Evolutionary conservation across 1,140 invertebrate genomes (phyloP), one percentile per base, ranked within the genome.

Genomic region (Pogonognathellus flavescens): DNA sequence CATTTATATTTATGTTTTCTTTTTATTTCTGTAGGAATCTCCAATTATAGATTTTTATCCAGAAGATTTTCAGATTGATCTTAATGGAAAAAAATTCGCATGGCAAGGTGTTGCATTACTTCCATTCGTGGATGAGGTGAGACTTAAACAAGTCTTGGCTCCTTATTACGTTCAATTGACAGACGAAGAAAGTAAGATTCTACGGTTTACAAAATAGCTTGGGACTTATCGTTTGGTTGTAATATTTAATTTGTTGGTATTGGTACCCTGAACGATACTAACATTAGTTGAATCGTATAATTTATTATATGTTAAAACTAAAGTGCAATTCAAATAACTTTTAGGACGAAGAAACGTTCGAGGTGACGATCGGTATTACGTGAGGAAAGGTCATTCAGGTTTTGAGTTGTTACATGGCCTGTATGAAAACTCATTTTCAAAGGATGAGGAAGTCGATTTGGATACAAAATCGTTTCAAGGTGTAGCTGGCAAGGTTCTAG

Each of bases 21-120:
- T 31, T 49, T 41, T 90, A 88, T 88, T 84, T 89, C 91, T 91
- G 18, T 89, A 96, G 95, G 94, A 95, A 88, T 99, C 98, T 0
- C 91, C 96, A 0, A 99, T 99, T 66, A 99, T 99, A 88, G 99
- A 99, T 91, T 99, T 99, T 92, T 99, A 99, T 92, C 99, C 99
- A 0, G 95, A 94, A 90, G 97, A 99, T 90, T 99, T 99, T 91
- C 98, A 98, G 92, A 98, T 99, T 86, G 99, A 99, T 92, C 91
- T 99, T 72, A 99, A 99, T 92, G 99, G 99, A 18, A 99, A 99
- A 91, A 99, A 99, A 91, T 99, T 96, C 92, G 98, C 98, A 80
- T 99, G 98, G 98, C 98, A 99, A 92, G 98, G 98, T 84, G 98
- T 99, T 11, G 98, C 98, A 7, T 90, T 99, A 11, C 91, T 99